Evolutionary conservation across 2,113 vertebrate species (phyloP).

Genomic region (Chionis minor): DNA sequence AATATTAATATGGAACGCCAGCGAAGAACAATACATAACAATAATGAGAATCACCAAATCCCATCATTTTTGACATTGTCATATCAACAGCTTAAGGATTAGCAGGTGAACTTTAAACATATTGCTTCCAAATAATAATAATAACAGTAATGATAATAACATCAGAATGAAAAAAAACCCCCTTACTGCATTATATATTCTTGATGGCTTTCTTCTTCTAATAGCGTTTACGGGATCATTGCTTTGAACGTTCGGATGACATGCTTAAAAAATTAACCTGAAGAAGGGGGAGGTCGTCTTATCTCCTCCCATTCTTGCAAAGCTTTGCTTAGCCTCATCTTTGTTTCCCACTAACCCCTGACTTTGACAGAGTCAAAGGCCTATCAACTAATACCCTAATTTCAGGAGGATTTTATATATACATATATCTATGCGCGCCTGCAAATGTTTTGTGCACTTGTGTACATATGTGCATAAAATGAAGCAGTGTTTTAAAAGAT

Average conservation of each 20-base stretch:
- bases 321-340: constrained; percentile 58
- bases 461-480: neutral
- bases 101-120: constrained; percentile 84
- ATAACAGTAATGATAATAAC: constrained; percentile 71
- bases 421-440: neutral
- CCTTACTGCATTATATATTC: constrained; percentile 52
- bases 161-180: constrained; percentile 27
- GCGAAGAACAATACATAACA: constrained; percentile 81
- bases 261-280: constrained; percentile 57
- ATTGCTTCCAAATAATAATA: constrained; percentile 73
- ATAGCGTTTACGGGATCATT: constrained; percentile 51
- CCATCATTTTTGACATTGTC: constrained; percentile 81
- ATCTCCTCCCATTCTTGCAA: constrained; percentile 60
- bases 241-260: constrained; percentile 53
- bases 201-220: constrained; percentile 59
- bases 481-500: constrained; percentile 63
- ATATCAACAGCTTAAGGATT: constrained; percentile 83
- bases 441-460: neutral
- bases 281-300: constrained; percentile 54
- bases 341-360: constrained; percentile 75
- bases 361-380: constrained; percentile 72
- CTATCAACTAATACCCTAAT: constrained; percentile 68
- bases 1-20: constrained; percentile 79
- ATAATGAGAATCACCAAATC: constrained; percentile 83
- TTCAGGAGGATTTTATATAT: constrained; percentile 48